phyloP scores from a whole-genome alignment of 2,797 vertebrate genomes.

The Discoglossus pictus region DNA sequence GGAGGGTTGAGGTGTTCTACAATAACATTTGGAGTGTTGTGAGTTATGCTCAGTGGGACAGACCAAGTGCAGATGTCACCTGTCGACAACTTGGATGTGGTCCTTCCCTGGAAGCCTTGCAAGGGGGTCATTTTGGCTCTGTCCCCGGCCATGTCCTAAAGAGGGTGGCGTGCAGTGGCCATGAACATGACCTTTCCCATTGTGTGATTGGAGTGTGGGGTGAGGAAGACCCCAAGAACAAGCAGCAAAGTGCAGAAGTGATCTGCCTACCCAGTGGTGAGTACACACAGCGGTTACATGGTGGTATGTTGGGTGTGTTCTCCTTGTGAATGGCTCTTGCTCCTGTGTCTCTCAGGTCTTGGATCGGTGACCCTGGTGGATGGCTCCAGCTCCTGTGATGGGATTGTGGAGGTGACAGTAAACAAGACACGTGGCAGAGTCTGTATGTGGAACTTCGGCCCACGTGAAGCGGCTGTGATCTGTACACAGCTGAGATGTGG shows the following conservation, averaged over 20 bases:
- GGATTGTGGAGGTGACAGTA: conserved; percentile 55
- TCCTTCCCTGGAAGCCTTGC: conserved; percentile 33
- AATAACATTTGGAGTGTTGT: conserved; percentile 48
- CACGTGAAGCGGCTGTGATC: conserved; percentile 48
- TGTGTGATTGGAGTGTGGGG: conserved; percentile 28
- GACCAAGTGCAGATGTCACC: conserved; percentile 49
- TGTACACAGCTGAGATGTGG: conserved; percentile 58
- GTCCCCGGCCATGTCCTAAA: conserved; percentile 47
- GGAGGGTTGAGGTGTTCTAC: conserved; percentile 55
- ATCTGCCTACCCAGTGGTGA: conserved; percentile 28
- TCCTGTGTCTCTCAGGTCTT: conserved; percentile 2
- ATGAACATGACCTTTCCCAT: conserved; percentile 45
- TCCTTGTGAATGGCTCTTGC: not conserved
- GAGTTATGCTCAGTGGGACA: conserved; percentile 56
- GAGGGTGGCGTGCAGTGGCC: conserved; percentile 49
- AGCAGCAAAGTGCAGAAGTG: conserved; percentile 14
- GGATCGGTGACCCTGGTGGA: conserved; percentile 37
- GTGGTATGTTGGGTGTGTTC: too few relatives aligned
- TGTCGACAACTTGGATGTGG: conserved; percentile 57
- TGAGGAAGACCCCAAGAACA: not conserved
- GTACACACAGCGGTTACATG: not conserved
- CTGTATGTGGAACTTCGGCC: conserved; percentile 55
- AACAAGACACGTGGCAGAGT: conserved; percentile 46
- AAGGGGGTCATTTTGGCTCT: conserved; percentile 29
- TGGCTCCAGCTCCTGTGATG: conserved; percentile 50